Conservation (phyloP, 2,113 vertebrate species). For the Zosterops japonicus region DNA sequence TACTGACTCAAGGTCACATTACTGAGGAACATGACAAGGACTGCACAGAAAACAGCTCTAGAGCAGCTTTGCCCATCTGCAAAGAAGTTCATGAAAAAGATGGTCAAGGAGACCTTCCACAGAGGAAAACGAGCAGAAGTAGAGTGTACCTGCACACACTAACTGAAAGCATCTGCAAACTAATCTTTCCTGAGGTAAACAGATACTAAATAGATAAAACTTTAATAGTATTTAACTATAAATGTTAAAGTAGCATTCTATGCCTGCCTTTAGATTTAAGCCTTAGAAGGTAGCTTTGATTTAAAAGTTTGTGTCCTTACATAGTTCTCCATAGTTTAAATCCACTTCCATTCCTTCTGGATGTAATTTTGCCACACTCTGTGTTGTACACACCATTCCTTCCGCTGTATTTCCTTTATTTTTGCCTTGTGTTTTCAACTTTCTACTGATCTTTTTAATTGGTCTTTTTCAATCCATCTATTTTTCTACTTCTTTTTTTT, state of each 20-base stretch:
- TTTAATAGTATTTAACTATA: not conserved
- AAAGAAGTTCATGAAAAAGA: slow-evolving; percentile 78
- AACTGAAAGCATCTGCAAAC: slow-evolving; percentile 92
- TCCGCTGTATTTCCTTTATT: not conserved
- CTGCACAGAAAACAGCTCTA: slow-evolving; percentile 61
- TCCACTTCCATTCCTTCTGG: not conserved
- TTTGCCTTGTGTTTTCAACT: not conserved
- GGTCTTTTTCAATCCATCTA: not conserved
- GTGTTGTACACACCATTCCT: not conserved
- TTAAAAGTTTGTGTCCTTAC: not conserved
- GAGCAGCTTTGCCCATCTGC: slow-evolving; percentile 76
- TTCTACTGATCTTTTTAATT: not conserved
- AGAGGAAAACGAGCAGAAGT: slow-evolving; percentile 83
- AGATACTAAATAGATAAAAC: not conserved
- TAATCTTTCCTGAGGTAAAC: slow-evolving; percentile 93
- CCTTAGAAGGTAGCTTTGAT: not conserved
- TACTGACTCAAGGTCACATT: slow-evolving; percentile 75
- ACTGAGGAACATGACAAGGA: slow-evolving; percentile 80
- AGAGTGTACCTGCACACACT: slow-evolving; percentile 94
- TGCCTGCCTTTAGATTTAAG: not conserved
- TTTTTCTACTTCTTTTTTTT: not conserved
- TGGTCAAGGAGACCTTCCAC: slow-evolving; percentile 72
- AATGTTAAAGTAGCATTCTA: not conserved
- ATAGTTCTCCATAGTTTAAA: not conserved
- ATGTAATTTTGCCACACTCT: not conserved